Conservation (phyloP, 2,888 invertebrate genomes). For the Schrankia costaestrigalis region DNA sequence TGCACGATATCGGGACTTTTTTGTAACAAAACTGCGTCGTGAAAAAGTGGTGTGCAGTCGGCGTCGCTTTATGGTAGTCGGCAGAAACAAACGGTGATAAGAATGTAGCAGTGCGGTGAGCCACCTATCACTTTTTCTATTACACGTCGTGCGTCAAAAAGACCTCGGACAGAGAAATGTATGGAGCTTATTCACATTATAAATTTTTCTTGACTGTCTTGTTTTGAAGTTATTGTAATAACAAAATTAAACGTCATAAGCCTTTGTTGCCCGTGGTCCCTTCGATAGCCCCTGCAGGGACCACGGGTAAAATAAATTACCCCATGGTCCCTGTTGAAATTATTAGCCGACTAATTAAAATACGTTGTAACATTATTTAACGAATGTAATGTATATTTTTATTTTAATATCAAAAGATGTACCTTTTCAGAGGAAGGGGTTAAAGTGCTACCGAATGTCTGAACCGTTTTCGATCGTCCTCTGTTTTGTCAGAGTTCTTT, state of each 20-base stretch:
- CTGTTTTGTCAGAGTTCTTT: too few relatives aligned
- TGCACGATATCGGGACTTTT: background rate
- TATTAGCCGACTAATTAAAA: too few relatives aligned
- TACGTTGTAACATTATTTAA: too few relatives aligned
- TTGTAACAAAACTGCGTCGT: conserved; percentile 13
- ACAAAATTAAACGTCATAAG: background rate
- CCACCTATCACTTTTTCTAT: conserved; percentile 76
- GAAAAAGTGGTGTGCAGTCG: conserved; percentile 23
- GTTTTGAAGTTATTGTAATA: too few relatives aligned
- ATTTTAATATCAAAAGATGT: too few relatives aligned
- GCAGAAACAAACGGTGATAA: conserved; percentile 52
- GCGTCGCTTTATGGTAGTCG: conserved; percentile 39
- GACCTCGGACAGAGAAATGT: conserved; percentile 11
- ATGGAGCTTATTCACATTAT: conserved; percentile 2
- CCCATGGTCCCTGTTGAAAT: too few relatives aligned
- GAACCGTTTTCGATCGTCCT: too few relatives aligned
- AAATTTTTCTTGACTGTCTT: too few relatives aligned
- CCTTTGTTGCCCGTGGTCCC: background rate
- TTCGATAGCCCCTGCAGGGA: background rate
- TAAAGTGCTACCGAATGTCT: too few relatives aligned
- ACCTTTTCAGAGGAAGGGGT: too few relatives aligned
- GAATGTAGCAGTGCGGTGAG: conserved; percentile 60
- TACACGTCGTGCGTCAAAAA: conserved; percentile 46
- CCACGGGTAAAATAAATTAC: too few relatives aligned
- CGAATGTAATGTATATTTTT: too few relatives aligned